Evolutionary conservation across 2,888 invertebrate genomes (phyloP).

Genomic region (Anagyrus pseudococci): DNA sequence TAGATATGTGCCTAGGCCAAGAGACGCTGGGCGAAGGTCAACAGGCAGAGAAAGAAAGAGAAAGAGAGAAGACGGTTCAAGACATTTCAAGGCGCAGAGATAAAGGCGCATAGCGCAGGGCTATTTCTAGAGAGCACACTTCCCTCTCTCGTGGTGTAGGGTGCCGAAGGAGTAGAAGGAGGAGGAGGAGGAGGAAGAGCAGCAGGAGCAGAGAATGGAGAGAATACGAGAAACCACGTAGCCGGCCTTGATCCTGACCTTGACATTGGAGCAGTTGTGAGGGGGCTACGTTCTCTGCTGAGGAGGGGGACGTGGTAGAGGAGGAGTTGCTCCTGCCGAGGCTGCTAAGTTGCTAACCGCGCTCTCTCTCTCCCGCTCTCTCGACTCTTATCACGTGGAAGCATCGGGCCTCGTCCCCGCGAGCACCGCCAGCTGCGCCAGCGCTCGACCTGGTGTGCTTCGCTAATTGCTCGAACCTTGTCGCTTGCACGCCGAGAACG

Average conservation of each 20-base stretch:
- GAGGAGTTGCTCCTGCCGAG: not conserved
- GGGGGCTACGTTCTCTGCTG: not conserved
- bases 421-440: not conserved
- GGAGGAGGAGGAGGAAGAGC: not conserved
- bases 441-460: not conserved
- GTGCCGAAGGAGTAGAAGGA: not conserved
- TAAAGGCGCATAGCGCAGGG: not conserved
- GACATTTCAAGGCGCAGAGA: not conserved
- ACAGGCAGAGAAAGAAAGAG: not conserved
- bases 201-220: not conserved
- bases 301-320: not conserved
- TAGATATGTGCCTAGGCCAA: not conserved
- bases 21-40: not conserved
- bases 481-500: too few species aligned
- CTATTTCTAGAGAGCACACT: conserved; percentile 8
- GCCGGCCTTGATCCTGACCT: conserved; percentile 30
- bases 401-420: conserved; percentile 25
- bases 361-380: conserved; percentile 1
- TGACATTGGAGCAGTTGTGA: conserved; percentile 19
- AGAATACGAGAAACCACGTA: not conserved
- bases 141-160: not conserved
- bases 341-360: not conserved
- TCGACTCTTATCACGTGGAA: conserved; percentile 18
- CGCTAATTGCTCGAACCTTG: conserved; percentile 18
- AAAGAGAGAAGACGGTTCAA: not conserved